Percentiles rank a stretch among this genome's conserved stretches.
phyloP scores from a whole-genome alignment of 2,113 vertebrate species.

The Hemicordylus capensis region DNA sequence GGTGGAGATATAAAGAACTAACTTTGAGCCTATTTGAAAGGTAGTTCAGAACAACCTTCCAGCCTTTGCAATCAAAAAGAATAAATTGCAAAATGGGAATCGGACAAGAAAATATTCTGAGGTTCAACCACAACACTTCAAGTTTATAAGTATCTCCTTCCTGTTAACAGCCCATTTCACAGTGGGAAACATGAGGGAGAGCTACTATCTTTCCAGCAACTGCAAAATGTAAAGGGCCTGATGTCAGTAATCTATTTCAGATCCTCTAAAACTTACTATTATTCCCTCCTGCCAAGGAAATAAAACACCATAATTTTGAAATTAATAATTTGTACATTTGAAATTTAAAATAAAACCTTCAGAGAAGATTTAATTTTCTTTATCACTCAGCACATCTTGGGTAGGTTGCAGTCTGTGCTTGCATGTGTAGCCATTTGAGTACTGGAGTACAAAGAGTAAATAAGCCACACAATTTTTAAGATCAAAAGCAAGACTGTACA shows the following conservation, averaged over 20 bases:
- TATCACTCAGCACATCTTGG: background rate
- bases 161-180: too few relatives aligned
- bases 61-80: background rate
- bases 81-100: background rate
- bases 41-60: background rate
- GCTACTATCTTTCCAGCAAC: too few relatives aligned
- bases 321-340: too few relatives aligned
- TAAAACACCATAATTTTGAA: background rate
- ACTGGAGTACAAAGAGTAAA: background rate
- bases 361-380: too few relatives aligned
- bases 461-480: background rate
- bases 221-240: background rate
- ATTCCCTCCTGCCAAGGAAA: background rate
- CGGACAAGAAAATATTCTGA: background rate
- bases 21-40: constrained; percentile 15
- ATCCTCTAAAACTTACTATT: background rate
- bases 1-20: constrained; percentile 9
- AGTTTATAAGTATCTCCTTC: background rate
- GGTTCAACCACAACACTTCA: background rate
- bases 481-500: background rate
- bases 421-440: background rate
- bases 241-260: background rate
- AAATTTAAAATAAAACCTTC: too few relatives aligned
- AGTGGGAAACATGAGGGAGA: background rate
- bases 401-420: background rate